Evolutionary conservation across 1,140 invertebrate species (phyloP), one percentile per base, ranked within the genome.

Genomic region (Cryptotermes secundus): DNA sequence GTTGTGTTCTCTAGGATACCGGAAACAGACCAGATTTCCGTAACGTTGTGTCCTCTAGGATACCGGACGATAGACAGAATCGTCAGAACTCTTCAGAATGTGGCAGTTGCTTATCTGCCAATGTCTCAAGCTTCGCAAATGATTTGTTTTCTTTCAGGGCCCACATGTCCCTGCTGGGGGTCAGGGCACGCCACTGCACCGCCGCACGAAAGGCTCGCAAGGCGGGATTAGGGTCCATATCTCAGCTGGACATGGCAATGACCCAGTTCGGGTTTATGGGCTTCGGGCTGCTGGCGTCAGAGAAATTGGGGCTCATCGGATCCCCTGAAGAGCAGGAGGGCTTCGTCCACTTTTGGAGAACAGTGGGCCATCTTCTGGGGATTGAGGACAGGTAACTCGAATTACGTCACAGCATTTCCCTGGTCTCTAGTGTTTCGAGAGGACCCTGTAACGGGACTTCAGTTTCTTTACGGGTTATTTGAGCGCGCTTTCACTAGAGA

Each of bases 181-280:
- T 96, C 0, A 90, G 94, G 45, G 91, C 89, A 59, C 92, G 93
- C 26, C 95, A 96, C 86, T 91, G 93, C 31, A 88, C 90, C 3
- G 93, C 93, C 0, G 93, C 91, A 79, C 88, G 90, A 79, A 90
- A 91, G 3, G 89, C 89, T 19, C 82, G 86, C 88, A 89, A 34
- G 90, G 88, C 88, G 1, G 92, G 93, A 3, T 88, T 92, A 9
- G 87, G 88, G 24, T 85, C 83, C 72, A 87, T 93, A 1, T 93
- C 92, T 0, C 97, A 98, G 89, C 92, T 94, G 85, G 96, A 97
- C 86, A 93, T 98, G 92, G 94, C 94, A 0, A 87, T 97, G 1
- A 97, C 97, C 0, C 95, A 96, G 88, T 97, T 96, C 86, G 96
- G 95, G 19, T 98, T 98, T 87, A 93, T 98, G 86, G 97, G 96